Evolutionary conservation across 2,888 invertebrate genomes (phyloP), one percentile per base, ranked within the genome.

Genomic region (Diarsia dahlii): DNA sequence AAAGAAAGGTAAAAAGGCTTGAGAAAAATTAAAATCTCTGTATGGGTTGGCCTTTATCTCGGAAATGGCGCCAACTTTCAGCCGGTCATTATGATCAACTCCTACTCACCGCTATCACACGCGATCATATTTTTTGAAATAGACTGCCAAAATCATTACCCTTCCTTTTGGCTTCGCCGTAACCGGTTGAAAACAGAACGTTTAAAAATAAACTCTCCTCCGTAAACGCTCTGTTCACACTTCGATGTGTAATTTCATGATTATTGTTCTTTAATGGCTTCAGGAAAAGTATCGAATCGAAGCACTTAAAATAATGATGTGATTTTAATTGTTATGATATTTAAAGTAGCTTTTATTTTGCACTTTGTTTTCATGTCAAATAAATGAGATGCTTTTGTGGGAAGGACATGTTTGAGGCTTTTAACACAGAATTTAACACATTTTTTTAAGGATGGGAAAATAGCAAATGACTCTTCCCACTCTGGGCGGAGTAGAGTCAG

Each of bases 261-360:
- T 80, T 68, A 83, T 80, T 76, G 73, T 52, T 69, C 15, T 76
- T 76, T 65, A 76, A 82, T 56, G 50, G 62, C n/a, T 54, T 70
- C 23, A 12, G 50, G 15, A 63, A 71, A 73, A 76, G 48, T 65
- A n/a, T 34, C 12, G 3, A 71, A 52, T 23, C 9, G n/a, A 13
- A 34, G 58, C 56, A 82, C 76, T 82, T 82, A 73, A 76, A 48
- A 52, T 73, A 48, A 73, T 70, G 12, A 56, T n/a, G 13, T 67
- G 63, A 64, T 76, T 71, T 76, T 71, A 76, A 75, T 70, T 58
- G 15, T 71, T 60, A 20, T 45, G 34, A 69, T 64, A 46, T 60
- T 78, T 20, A 56, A 78, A 60, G 20, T 23, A 23, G 58, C 71
- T 80, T 82, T 80, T 82, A 82, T 70, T 76, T 79, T 28, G 8